Base-by-base conservation (phyloP, 1,140 invertebrate genomes). In the Cotesia vestalis region DNA sequence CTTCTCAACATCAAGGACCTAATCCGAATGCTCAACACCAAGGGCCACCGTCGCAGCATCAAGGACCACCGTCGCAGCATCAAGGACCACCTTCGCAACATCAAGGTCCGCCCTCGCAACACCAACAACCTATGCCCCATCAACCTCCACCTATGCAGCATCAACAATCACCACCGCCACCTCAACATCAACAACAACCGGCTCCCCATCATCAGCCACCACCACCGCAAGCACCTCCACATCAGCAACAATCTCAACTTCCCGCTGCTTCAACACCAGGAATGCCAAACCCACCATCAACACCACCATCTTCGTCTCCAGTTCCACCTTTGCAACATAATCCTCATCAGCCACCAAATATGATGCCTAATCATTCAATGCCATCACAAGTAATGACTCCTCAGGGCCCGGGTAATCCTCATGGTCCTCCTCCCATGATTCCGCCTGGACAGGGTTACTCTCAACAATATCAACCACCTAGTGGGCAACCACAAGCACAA, bases 401-500 rank as follows among this genome's bases (percentile, higher is more conserved):
- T 35, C 84, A 84, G 12, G 80, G 78, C 38, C 80, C 82, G 17
- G 72, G 78, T 0, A 78, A 78, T 71, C 80, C 84, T n/a, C 82
- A 84, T 62, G 75, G 72, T 6, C 77, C 81, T 12, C 79, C 78
- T 4, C 77, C 82, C 0, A 89, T 89, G 88, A 89, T 89, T 78
- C 86, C 89, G 4, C 85, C 89, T 0, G 84, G 85, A 17, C 89
- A 88, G 72, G 84, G 84, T 4, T 86, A 87, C 83, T 84, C 66
- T 53, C 87, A 88, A 12, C 85, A 85, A 67, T 78, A 79, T 66
- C 75, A 75, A 38, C 52, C 77, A 11, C 76, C 79, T 4, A 71
- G 73, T 5, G 84, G 84, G 2, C 87, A 88, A 73, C 59, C 69
- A 12, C 86, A 88, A 69, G 76, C 85, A 1, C 89, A 89, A 74